A percentile compares a stretch with the other conserved stretches of the same genome.
Evolutionary conservation across 2,888 invertebrate genomes (phyloP).

Genomic region (Cephus spinipes): DNA sequence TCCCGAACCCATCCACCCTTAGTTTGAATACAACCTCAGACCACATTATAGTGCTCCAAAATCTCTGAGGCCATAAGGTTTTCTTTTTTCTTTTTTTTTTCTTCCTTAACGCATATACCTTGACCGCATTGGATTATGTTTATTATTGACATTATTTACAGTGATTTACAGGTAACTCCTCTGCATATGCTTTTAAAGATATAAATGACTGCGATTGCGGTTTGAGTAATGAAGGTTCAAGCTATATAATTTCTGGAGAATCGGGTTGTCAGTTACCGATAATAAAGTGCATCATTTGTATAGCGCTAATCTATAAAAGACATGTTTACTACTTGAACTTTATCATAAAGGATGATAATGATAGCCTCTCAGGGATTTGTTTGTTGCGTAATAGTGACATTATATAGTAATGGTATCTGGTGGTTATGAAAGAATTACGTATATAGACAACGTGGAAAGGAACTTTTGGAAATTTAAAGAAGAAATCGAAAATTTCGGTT

Average conservation of each 20-base stretch:
- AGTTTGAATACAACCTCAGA: background rate
- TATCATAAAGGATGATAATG: conserved; percentile 46
- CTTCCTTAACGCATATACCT: background rate
- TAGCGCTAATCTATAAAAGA: conserved; percentile 39
- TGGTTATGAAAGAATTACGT: background rate
- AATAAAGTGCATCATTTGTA: conserved; percentile 48
- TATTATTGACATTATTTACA: background rate
- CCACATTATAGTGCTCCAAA: background rate
- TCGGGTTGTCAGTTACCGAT: conserved; percentile 27
- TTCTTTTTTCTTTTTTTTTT: too few species aligned
- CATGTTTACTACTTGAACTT: conserved; percentile 34
- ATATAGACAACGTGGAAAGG: background rate
- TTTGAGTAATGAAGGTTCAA: background rate
- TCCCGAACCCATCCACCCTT: background rate
- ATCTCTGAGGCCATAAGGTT: background rate
- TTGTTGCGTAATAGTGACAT: conserved; percentile 38
- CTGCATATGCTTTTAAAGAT: background rate
- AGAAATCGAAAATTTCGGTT: background rate
- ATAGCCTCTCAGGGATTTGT: conserved; percentile 24
- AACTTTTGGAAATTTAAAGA: background rate
- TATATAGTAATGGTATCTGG: conserved; percentile 3
- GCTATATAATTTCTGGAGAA: background rate
- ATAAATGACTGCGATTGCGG: background rate
- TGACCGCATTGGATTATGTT: background rate
- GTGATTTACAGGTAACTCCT: background rate